These are phyloP conservation scores for Leptinotarsa tumamoca DNA, from an alignment of 2,888 invertebrate genomes.

Conservation along the genomic window DNA sequence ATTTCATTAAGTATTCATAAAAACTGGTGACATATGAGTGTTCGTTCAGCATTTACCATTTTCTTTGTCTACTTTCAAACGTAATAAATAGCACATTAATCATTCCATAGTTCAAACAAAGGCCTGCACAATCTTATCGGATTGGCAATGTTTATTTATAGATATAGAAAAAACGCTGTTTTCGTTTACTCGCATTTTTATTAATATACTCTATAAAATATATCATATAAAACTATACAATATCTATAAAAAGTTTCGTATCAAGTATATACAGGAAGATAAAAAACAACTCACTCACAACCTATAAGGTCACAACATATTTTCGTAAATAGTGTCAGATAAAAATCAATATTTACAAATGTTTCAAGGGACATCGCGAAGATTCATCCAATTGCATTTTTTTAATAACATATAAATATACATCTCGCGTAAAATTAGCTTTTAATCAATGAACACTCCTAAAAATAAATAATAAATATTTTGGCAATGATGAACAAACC, in stretches of 20 bases:
- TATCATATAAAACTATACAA: slow-evolving; percentile 61
- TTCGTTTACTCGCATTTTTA: slow-evolving; percentile 48
- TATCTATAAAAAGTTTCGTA: slow-evolving; percentile 56
- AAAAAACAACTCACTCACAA: slow-evolving; percentile 54
- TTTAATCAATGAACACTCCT: slow-evolving; percentile 36
- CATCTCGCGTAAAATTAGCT: slow-evolving; percentile 7
- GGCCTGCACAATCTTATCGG: slow-evolving; percentile 13
- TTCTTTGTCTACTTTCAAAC: slow-evolving; percentile 1
- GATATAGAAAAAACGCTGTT: slow-evolving; percentile 5
- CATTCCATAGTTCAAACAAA: slow-evolving; percentile 18
- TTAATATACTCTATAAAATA: slow-evolving; percentile 60
- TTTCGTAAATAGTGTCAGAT: slow-evolving; percentile 33
- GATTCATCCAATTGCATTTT: slow-evolving; percentile 48
- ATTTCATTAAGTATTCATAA: background rate
- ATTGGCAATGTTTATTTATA: slow-evolving; percentile 28
- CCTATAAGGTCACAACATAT: slow-evolving; percentile 56
- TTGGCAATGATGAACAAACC: slow-evolving; percentile 42
- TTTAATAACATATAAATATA: slow-evolving; percentile 32
- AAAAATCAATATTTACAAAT: slow-evolving; percentile 30
- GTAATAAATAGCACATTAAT: background rate
- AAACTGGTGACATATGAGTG: background rate
- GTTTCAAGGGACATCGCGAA: slow-evolving; percentile 48
- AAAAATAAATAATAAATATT: slow-evolving; percentile 48
- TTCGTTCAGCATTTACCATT: background rate
- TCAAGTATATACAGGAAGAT: slow-evolving; percentile 47